Evolutionary conservation across 2,113 vertebrate species (phyloP).

Genomic region (Noturus placidus): DNA sequence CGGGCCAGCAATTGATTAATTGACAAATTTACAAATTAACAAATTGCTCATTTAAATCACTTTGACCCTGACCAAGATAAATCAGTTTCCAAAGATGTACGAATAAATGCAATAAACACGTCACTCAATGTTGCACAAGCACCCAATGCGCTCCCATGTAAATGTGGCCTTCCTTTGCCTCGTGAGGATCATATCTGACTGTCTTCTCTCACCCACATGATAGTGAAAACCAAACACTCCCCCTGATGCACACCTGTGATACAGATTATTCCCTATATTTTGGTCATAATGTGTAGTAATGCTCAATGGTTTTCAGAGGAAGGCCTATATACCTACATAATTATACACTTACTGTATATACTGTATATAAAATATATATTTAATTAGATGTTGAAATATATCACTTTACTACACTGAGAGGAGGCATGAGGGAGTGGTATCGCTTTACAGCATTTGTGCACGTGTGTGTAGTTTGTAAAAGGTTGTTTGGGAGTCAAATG

Average conservation of each 20-base stretch:
- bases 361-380: neutral
- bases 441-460: neutral
- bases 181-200: neutral
- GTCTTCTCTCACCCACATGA: neutral
- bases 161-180: neutral
- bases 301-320: neutral
- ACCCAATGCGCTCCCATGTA: neutral
- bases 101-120: neutral
- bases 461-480: constrained; percentile 17
- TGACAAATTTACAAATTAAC: too few species aligned
- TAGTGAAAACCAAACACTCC: neutral
- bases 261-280: neutral
- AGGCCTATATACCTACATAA: neutral
- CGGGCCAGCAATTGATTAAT: too few species aligned
- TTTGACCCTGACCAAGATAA: too few species aligned
- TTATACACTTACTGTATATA: neutral
- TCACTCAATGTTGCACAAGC: neutral
- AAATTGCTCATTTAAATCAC: too few species aligned
- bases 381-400: neutral
- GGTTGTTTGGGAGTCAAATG: constrained; percentile 62
- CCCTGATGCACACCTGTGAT: neutral
- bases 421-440: too few species aligned
- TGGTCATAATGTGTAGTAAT: neutral
- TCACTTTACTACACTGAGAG: neutral
- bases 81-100: neutral